These are phyloP conservation scores for Tricholaema leucomelas DNA, from an alignment of 2,113 vertebrate genomes.

Conservation along the genomic window DNA sequence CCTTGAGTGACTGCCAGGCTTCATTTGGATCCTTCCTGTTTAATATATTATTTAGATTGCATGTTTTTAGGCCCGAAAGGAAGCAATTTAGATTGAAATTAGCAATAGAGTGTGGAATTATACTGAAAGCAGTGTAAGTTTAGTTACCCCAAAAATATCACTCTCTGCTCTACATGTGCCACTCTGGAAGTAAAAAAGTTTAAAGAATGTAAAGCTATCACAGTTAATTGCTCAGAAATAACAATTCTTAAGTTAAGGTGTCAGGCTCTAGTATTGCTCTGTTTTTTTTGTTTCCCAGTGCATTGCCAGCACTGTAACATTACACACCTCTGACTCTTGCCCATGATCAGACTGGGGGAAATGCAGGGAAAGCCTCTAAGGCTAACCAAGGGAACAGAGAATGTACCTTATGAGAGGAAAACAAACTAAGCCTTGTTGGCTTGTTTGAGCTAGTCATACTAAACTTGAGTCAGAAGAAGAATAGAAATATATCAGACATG, in stretches of 20 bases:
- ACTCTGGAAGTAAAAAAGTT: slow-evolving; percentile 17
- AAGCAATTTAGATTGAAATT: slow-evolving; percentile 64
- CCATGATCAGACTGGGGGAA: neutral
- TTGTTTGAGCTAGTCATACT: neutral
- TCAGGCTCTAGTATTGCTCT: neutral
- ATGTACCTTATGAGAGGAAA: neutral
- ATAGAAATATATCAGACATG: neutral
- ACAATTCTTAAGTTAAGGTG: neutral
- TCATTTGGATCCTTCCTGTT: slow-evolving; percentile 68
- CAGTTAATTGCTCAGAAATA: slow-evolving; percentile 15
- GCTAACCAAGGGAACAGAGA: neutral
- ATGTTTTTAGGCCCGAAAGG: slow-evolving; percentile 51
- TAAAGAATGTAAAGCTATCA: neutral
- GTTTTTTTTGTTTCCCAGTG: neutral
- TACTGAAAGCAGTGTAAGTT: slow-evolving; percentile 43
- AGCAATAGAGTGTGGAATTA: slow-evolving; percentile 42
- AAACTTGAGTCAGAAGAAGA: neutral
- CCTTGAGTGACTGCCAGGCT: slow-evolving; percentile 61
- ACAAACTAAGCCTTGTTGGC: neutral
- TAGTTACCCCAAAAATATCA: slow-evolving; percentile 27
- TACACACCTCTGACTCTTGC: neutral
- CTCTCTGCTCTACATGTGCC: neutral
- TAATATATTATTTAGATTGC: slow-evolving; percentile 72
- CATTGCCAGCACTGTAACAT: neutral
- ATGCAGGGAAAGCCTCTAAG: neutral